These are phyloP conservation scores for Lophotriccus pileatus DNA, from an alignment of 2,797 vertebrate species.

Conservation along the genomic window DNA sequence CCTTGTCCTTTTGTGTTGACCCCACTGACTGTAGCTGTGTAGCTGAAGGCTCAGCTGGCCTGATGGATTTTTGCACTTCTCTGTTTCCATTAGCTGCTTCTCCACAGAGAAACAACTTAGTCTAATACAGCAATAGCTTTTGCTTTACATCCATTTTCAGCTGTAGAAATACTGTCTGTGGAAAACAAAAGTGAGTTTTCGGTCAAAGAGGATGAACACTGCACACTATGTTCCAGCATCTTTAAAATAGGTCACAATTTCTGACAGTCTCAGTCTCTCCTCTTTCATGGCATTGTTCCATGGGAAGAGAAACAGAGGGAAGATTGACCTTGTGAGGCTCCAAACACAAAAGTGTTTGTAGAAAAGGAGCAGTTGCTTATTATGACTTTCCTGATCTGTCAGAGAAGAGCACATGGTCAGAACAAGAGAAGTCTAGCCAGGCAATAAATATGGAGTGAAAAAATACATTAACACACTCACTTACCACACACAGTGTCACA, in stretches of 20 bases:
- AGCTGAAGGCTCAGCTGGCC: neutral
- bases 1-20: neutral
- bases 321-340: neutral
- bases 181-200: neutral
- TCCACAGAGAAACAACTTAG: neutral
- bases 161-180: neutral
- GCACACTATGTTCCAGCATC: neutral
- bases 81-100: neutral
- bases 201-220: neutral
- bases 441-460: constrained; percentile 17
- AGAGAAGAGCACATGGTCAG: neutral
- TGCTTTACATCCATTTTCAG: neutral
- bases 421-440: neutral
- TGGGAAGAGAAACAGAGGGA: neutral
- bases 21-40: neutral
- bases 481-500: constrained; percentile 34
- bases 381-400: constrained; percentile 29
- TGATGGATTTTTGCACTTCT: neutral
- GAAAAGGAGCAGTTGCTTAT: constrained; percentile 55
- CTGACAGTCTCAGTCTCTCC: neutral
- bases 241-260: neutral
- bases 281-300: neutral
- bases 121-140: neutral
- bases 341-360: constrained; percentile 43
- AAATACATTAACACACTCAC: constrained; percentile 5